Evolutionary conservation across 2,797 vertebrate species (phyloP), one percentile per base, ranked within the genome.

Genomic region (Furcifer pardalis): DNA sequence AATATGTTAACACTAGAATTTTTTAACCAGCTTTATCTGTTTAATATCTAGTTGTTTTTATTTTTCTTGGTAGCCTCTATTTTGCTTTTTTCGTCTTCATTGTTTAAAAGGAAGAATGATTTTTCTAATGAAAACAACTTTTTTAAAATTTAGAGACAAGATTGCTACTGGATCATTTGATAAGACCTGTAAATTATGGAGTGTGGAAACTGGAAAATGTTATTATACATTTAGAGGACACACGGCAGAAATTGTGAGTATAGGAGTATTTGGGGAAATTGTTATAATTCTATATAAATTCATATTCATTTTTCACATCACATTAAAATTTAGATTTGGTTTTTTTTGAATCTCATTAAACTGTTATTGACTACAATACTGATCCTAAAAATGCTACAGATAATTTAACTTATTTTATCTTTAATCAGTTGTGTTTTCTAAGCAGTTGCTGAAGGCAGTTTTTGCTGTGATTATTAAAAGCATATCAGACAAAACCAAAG

Each of bases 111-210:
- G 13, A 66, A 49, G 46, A 21, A 35, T 66, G 42, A 44, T 65
- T 15, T 7, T 68, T 40, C 83, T 32, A 77, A 63, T 77, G 46
- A 83, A 88, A 86, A 65, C 27, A 5, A 79, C 0, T 82, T 86
- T 88, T 85, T 46, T 69, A 49, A 21, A 37, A 52, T 90, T 80
- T 92, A 99, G 98, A 87, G 98, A 98, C 95, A 99, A 98, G 95
- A 97, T 99, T 94, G 98, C 98, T 90, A 99, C 99, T 1, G 98
- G 97, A 85, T 99, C 98, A 73, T 99, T 99, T 88, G 98, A 99
- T 90, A 99, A 98, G 94, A 99, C 98, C 72, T 98, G 98, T 94
- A 99, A 97, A 93, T 91, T 99, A 80, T 99, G 98, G 98, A 98
- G 97, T 83, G 95, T 95, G 2, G 97, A 98, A 91, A 98, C 97